A percentile compares a stretch with the other conserved stretches of the same genome.
Conservation (phyloP, 2,113 vertebrate species). For the Eidolon helvum region DNA sequence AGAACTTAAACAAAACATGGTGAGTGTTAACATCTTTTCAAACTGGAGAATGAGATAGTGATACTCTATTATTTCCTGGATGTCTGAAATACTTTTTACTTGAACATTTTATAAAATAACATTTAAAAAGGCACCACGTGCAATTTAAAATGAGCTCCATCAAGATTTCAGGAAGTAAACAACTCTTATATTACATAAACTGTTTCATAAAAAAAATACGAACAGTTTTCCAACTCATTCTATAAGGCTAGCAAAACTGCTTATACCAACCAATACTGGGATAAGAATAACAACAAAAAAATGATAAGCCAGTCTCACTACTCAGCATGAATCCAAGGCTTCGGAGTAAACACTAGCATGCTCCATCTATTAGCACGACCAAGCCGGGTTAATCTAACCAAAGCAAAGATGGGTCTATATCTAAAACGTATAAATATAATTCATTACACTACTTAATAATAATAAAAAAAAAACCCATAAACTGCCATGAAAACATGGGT, state of each 20-base stretch:
- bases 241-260: background rate
- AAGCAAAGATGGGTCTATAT: background rate
- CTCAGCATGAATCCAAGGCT: background rate
- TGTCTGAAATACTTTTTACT: background rate
- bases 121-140: background rate
- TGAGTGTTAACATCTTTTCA: background rate
- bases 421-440: background rate
- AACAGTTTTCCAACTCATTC: background rate
- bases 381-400: background rate
- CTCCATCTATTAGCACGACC: background rate
- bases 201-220: background rate
- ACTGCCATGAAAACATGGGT: background rate
- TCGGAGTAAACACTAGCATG: background rate
- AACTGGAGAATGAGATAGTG: background rate
- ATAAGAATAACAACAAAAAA: background rate
- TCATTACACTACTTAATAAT: background rate
- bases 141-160: background rate
- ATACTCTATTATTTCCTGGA: background rate
- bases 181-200: background rate
- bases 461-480: too few species aligned
- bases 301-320: background rate
- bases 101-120: background rate
- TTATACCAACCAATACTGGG: background rate
- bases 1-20: background rate
- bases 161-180: background rate